Percentiles rank a stretch among this genome's conserved stretches.
These are phyloP conservation scores for Tetragonisca angustula DNA, from an alignment of 2,888 invertebrate species.

Conservation along the genomic window DNA sequence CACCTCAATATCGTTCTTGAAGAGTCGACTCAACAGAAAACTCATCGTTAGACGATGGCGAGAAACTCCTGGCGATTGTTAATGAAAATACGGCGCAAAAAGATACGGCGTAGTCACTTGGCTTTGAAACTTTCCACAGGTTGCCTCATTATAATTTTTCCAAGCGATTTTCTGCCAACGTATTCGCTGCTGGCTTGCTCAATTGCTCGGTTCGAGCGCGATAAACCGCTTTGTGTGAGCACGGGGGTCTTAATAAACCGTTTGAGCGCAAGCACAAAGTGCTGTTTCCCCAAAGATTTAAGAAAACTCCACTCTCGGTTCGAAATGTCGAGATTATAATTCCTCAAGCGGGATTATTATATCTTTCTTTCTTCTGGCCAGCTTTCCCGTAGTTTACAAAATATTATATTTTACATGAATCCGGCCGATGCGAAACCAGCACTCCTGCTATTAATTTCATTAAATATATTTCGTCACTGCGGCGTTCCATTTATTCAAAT, in stretches of 20 bases:
- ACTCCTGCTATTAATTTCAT: too few relatives aligned
- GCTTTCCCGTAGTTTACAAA: not conserved
- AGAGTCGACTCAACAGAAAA: not conserved
- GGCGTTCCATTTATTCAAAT: too few relatives aligned
- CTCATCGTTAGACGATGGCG: not conserved
- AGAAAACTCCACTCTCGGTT: not conserved
- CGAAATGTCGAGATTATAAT: not conserved
- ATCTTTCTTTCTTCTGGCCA: not conserved
- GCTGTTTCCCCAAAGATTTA: not conserved
- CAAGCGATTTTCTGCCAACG: not conserved
- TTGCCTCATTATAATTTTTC: not conserved
- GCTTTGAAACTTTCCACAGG: not conserved
- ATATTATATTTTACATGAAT: too few relatives aligned
- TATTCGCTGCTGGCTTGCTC: not conserved
- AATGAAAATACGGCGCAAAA: not conserved
- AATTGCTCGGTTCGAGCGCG: not conserved
- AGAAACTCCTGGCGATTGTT: too few relatives aligned
- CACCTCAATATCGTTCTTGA: too few relatives aligned
- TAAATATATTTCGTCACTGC: too few relatives aligned
- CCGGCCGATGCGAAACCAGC: too few relatives aligned
- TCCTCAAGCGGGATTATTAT: not conserved
- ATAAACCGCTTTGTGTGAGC: slow-evolving; percentile 1
- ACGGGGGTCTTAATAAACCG: not conserved
- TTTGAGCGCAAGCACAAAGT: not conserved
- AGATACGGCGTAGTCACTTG: not conserved